Percentiles rank a stretch among this genome's conserved stretches.
phyloP scores from a whole-genome alignment of 1,140 invertebrate species.

The Portunus trituberculatus region DNA sequence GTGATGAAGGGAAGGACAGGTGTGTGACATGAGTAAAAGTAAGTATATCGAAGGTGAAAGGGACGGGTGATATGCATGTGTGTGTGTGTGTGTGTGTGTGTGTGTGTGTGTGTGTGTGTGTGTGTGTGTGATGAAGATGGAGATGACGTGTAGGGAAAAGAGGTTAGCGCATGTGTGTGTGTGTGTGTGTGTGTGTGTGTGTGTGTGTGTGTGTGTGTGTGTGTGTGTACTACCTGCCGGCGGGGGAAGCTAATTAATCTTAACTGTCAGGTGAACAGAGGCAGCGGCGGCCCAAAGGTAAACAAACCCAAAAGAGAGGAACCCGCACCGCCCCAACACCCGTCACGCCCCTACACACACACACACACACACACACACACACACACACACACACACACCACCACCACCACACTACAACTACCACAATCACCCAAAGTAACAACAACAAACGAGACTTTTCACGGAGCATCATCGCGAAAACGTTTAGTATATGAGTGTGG shows the following conservation, averaged over 20 bases:
- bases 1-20: background rate
- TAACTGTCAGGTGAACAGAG: constrained; percentile 66
- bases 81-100: no score
- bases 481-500: no score
- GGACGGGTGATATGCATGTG: background rate
- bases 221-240: background rate
- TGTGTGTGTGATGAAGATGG: background rate
- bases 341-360: background rate
- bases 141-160: background rate
- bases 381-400: background rate
- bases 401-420: background rate
- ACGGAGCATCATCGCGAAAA: no score
- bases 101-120: no score
- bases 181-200: constrained; percentile 43
- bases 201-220: background rate
- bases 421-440: background rate
- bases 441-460: no score
- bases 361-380: background rate
- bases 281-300: constrained; percentile 47
- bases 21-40: no score
- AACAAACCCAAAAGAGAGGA: constrained; percentile 52
- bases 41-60: no score
- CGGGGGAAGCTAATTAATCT: constrained; percentile 61
- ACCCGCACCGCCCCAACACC: background rate
- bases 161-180: background rate